Base-by-base conservation (phyloP, 1,140 invertebrate genomes). In the Lepidurus apus region DNA sequence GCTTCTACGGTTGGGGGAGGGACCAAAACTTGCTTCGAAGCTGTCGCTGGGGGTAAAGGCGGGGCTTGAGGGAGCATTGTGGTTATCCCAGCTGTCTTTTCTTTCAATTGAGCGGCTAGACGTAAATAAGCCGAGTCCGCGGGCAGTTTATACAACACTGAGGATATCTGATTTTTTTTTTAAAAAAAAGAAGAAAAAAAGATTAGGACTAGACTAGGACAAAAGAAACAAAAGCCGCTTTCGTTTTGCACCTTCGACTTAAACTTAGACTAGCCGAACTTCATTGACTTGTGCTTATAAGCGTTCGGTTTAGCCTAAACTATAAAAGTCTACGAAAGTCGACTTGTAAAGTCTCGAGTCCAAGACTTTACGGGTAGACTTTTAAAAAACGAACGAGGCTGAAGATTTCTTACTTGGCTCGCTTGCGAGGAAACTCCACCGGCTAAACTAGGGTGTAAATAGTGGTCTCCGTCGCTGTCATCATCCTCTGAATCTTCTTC, bases 51-150 rank as follows among this genome's bases (percentile, higher is more conserved):
- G 10, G 7, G 79, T n/a, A 1, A 74, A 21, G 65, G 75, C 34
- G 24, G 80, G 76, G 24, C 80, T 53, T 45, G 77, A 74, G 78
- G 78, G 78, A 42, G 53, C 34, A 34, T 4, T 34, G 34, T 34
- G 21, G 13, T n/a, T 43, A 80, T 65, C 10, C 80, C 79, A 43
- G 80, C 81, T 42, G 82, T 89, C 81, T 90, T 89, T n/a, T 92
- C 92, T 79, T 92, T 91, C 80, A 94, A 93, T 85, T 92, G 91
- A 81, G 91, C 93, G 21, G 95, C 92, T 74, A 95, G 86, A 87
- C 93, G 91, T 13, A 92, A 93, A 84, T 95, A 95, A 73, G 93
- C 90, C 85, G 92, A 95, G 85, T 94, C 91, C 0, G 91, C 90
- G 8, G 92, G 92, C 43, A 93, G 92, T 83, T 92, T 92, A 84